Evolutionary conservation across 2,888 invertebrate species (phyloP), one percentile per base, ranked within the genome.

Genomic region (Hoplodrina ambigua): DNA sequence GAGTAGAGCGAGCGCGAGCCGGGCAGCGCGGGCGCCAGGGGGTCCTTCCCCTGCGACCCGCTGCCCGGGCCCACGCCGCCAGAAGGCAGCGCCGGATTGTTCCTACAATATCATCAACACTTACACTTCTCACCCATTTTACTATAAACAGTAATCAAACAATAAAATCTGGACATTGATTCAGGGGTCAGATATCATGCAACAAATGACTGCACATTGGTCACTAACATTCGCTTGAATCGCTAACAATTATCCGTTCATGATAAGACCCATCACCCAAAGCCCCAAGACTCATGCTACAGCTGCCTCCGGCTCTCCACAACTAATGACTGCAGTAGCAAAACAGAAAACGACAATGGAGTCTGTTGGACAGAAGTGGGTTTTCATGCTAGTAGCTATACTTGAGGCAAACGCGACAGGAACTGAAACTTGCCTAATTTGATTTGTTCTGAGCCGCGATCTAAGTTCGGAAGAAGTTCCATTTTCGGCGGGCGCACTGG

Each of bases 321-420:
- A 68, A 70, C 65, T 69, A 69, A 70, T 54, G 61, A 64, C 68
- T 78, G 71, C 69, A 72, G 78, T 72, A 78, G 77, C 73, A 63
- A 63, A 63, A 76, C 65, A 72, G 74, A 72, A 75, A 72, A 78
- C 68, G 59, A 74, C 57, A 72, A 65, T 57, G 69, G 64, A 67
- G 64, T 59, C 69, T 64, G 67, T 70, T 72, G 60, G 68, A 69
- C 72, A 71, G 58, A 77, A 76, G 67, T 75, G 75, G 80, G 76
- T 69, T 75, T 81, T 83, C 90, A 91, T 90, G 90, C 90, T 89
- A 84, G 84, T 96, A 98, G 98, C 90, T 98, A 97, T 94, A 98
- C 63, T 98, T 91, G 97, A 97, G 86, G 98, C 98, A 87, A 98
- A 90, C 90, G 88, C 89, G 88, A 86, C 87, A 88, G 79, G 86